A percentile compares a stretch with the other conserved stretches of the same genome.
These are phyloP conservation scores for Brachionus paranguensis DNA, from an alignment of 1,140 invertebrate genomes.

Conservation along the genomic window DNA sequence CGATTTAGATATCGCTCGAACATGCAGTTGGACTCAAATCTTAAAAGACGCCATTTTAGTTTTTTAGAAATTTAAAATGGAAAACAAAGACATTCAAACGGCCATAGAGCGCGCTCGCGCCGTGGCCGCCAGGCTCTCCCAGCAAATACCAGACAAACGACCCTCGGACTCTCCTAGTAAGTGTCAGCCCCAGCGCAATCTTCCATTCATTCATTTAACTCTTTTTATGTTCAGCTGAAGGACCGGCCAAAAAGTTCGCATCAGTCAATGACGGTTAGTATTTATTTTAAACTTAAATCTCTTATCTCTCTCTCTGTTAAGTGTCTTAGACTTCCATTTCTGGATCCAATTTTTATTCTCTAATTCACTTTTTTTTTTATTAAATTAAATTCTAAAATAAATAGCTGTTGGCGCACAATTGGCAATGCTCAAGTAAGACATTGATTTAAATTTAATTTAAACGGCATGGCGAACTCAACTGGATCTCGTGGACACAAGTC, in stretches of 20 bases:
- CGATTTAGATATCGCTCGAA: not conserved
- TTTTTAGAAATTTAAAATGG: constrained; percentile 15
- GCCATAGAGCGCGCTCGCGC: constrained; percentile 11
- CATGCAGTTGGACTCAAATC: not conserved
- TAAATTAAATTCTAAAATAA: constrained; percentile 4
- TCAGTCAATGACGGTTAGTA: constrained; percentile 39
- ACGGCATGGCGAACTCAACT: not conserved
- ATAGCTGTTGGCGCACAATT: constrained; percentile 32
- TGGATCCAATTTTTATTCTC: not conserved
- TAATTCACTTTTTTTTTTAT: constrained; percentile 9
- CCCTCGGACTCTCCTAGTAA: not conserved
- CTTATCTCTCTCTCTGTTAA: constrained; percentile 24
- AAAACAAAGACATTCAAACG: constrained; percentile 32
- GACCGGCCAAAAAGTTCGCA: constrained; percentile 35
- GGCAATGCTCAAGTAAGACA: constrained; percentile 33
- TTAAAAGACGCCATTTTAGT: constrained; percentile 4
- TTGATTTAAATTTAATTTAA: not conserved
- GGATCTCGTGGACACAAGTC: not conserved
- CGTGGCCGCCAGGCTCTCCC: constrained; percentile 9
- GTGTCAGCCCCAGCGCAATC: not conserved
- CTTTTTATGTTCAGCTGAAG: constrained; percentile 11
- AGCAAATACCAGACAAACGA: constrained; percentile 14
- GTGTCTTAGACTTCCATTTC: not conserved
- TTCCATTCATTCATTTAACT: not conserved
- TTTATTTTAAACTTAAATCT: not conserved